phyloP scores from a whole-genome alignment of 2,113 vertebrate genomes.

The Corythoichthys haematopterus region DNA sequence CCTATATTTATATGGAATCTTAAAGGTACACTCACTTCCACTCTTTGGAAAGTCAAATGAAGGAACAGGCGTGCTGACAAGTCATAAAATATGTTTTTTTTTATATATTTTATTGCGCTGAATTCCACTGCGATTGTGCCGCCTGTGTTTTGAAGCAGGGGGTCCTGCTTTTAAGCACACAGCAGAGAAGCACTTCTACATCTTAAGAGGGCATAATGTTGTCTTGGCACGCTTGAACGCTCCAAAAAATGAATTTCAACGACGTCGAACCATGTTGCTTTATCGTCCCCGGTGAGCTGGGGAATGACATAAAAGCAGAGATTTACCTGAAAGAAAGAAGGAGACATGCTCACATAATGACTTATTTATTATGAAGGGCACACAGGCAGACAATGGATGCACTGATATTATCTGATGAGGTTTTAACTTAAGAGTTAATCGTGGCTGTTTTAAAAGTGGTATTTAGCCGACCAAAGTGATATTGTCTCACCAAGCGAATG shows the following conservation, averaged over 20 bases:
- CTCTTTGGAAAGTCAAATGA: conserved; percentile 15
- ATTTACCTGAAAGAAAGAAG: conserved; percentile 30
- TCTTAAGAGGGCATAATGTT: conserved; percentile 52
- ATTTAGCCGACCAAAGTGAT: conserved; percentile 1
- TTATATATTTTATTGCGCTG: conserved; percentile 39
- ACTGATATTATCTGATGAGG: background rate
- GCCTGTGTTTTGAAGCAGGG: conserved; percentile 11
- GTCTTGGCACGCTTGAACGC: conserved; percentile 51
- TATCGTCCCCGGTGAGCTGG: conserved; percentile 40
- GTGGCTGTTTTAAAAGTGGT: background rate
- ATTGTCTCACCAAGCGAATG: conserved; percentile 1
- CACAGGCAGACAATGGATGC: background rate
- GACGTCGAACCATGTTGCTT: conserved; percentile 36
- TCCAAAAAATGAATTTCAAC: conserved; percentile 43
- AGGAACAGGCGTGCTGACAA: conserved; percentile 29
- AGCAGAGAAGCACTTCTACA: conserved; percentile 44
- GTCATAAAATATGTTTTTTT: conserved; percentile 51
- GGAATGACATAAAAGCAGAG: conserved; percentile 30
- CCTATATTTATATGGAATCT: background rate
- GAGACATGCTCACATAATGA: conserved; percentile 5
- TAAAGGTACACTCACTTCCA: background rate
- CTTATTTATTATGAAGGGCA: conserved; percentile 5
- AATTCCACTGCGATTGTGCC: conserved; percentile 26
- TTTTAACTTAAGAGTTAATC: background rate
- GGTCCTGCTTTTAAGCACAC: conserved; percentile 41